A percentile compares a stretch with the other conserved stretches of the same genome.
phyloP scores from a whole-genome alignment of 2,797 vertebrate species.

The Gymnoscopelus braueri region DNA sequence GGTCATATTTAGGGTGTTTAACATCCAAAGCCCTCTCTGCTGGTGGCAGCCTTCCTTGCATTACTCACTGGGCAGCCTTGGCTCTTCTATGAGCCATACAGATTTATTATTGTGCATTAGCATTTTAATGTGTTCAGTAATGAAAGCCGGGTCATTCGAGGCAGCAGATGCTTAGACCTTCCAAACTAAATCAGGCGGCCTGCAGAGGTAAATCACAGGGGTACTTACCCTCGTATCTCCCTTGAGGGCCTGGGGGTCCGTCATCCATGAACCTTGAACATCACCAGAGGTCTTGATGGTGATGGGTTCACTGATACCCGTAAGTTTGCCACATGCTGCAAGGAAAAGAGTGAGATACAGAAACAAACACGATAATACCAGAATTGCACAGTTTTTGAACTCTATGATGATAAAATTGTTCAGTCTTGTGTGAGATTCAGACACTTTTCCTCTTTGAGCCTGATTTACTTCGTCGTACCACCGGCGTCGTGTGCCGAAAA shows the following conservation, averaged over 20 bases:
- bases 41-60: conserved; percentile 12
- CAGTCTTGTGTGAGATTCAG: no score
- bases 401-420: no score
- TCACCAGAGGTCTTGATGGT: conserved; percentile 97
- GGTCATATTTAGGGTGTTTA: background rate
- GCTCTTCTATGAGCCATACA: conserved; percentile 28
- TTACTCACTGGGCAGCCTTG: conserved; percentile 10
- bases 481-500: no score
- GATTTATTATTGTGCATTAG: conserved; percentile 56
- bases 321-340: conserved; percentile 98
- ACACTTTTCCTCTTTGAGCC: no score
- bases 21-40: conserved; percentile 36
- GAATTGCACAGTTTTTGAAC: no score
- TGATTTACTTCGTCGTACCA: no score
- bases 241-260: conserved; percentile 93
- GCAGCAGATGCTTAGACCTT: conserved; percentile 12
- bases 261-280: conserved; percentile 99
- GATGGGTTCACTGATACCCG: conserved; percentile 95
- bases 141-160: conserved; percentile 39
- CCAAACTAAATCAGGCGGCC: conserved; percentile 25
- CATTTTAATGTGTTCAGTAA: conserved; percentile 51
- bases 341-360: conserved; percentile 54
- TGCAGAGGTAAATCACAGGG: no score
- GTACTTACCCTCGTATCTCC: conserved; percentile 92
- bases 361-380: conserved; percentile 27